Conservation (phyloP, 2,113 vertebrate genomes). For the Raja brachyura region DNA sequence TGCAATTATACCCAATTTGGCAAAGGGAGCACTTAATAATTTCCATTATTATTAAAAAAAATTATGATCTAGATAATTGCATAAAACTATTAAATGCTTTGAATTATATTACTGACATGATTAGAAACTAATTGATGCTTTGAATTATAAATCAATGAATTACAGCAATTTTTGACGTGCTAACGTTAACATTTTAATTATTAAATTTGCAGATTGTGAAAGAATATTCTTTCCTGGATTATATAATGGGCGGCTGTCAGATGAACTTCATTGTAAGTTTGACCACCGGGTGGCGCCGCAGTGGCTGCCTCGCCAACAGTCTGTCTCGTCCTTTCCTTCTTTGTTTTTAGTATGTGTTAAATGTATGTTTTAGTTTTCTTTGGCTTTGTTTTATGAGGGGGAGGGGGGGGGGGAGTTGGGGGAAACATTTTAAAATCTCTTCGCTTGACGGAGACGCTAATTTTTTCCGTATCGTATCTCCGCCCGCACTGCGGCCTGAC, state of each 20-base stretch:
- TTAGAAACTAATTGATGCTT: not conserved
- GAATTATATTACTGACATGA: not conserved
- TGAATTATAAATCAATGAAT: not conserved
- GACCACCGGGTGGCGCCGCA: too few relatives aligned
- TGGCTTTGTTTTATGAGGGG: too few relatives aligned
- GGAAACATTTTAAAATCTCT: too few relatives aligned
- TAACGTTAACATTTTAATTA: not conserved
- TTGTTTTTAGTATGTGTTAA: too few relatives aligned
- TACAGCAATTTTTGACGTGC: not conserved
- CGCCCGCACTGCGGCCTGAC: too few relatives aligned
- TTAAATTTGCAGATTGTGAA: slow-evolving; percentile 67
- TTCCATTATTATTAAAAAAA: not conserved
- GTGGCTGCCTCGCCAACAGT: too few relatives aligned
- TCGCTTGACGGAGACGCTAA: too few relatives aligned
- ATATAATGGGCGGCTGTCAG: slow-evolving; percentile 94
- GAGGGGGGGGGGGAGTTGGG: too few relatives aligned
- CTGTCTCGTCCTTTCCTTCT: too few relatives aligned
- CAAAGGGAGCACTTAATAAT: not conserved
- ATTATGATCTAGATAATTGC: not conserved
- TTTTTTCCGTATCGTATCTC: too few relatives aligned
- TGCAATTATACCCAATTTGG: not conserved
- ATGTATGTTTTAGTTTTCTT: too few relatives aligned
- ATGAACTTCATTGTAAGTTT: slow-evolving; percentile 92
- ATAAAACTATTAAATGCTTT: not conserved
- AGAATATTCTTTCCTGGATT: slow-evolving; percentile 90